Evolutionary conservation across 2,888 invertebrate species (phyloP).

Genomic region (Leptopilina drosophilae): DNA sequence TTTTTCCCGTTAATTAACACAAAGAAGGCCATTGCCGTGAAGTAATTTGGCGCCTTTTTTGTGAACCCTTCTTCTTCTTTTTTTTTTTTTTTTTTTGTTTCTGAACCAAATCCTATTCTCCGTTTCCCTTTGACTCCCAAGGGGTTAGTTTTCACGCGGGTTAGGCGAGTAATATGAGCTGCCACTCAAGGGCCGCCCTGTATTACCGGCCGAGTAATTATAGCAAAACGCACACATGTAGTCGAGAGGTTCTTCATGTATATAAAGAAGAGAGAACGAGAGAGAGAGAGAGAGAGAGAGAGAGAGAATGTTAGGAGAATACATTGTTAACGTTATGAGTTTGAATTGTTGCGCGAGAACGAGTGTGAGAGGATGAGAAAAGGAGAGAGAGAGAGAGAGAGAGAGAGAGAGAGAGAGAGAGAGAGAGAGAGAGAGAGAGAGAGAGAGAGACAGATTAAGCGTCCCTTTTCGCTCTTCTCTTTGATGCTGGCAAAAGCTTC

Average conservation of each 20-base stretch:
- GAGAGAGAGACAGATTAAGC: conserved; percentile 40
- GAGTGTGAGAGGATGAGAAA: conserved; percentile 24
- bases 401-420: conserved; percentile 40
- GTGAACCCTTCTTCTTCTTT: no score
- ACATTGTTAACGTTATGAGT: conserved; percentile 66
- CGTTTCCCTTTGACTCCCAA: conserved; percentile 56
- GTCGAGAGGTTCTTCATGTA: conserved; percentile 40
- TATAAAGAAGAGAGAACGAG: conserved; percentile 40
- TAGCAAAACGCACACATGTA: conserved; percentile 59
- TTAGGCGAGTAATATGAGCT: conserved; percentile 74
- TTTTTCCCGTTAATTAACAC: no score
- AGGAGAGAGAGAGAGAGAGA: conserved; percentile 36
- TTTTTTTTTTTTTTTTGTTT: conserved; percentile 20
- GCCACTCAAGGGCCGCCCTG: conserved; percentile 73
- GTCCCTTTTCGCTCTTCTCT: conserved; percentile 31
- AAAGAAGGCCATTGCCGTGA: conserved; percentile 9
- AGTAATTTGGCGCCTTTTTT: conserved; percentile 4
- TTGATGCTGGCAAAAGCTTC: conserved; percentile 35
- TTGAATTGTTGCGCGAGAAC: conserved; percentile 63
- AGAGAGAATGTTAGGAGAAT: conserved; percentile 46
- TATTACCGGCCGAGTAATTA: conserved; percentile 74
- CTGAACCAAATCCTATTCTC: conserved; percentile 42
- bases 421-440: conserved; percentile 20
- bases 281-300: not conserved
- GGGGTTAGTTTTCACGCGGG: conserved; percentile 74